phyloP scores from a whole-genome alignment of 2,797 vertebrate genomes.

The Chelmon rostratus region DNA sequence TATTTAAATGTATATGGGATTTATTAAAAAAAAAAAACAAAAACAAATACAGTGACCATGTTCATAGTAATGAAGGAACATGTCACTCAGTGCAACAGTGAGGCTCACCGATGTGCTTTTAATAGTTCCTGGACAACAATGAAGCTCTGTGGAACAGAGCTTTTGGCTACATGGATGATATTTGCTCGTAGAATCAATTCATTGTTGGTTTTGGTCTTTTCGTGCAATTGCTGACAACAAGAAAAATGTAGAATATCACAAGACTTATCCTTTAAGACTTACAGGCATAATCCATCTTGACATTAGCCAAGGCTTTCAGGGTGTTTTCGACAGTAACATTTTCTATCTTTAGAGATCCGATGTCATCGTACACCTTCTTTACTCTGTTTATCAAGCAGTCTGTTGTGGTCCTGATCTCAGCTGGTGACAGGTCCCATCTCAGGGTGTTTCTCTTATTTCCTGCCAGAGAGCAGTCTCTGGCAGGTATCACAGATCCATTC shows the following conservation, averaged over 20 bases:
- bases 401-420: slow-evolving; percentile 87
- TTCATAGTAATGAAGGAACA: neutral
- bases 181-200: neutral
- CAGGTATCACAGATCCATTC: slow-evolving; percentile 67
- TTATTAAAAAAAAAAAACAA: neutral
- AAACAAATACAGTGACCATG: neutral
- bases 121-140: neutral
- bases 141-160: neutral
- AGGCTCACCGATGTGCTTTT: too few relatives aligned
- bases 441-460: slow-evolving; percentile 78
- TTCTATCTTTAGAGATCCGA: slow-evolving; percentile 85
- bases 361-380: slow-evolving; percentile 87
- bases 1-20: neutral
- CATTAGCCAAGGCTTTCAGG: slow-evolving; percentile 87
- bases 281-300: slow-evolving; percentile 93
- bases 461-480: slow-evolving; percentile 75
- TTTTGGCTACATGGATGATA: neutral
- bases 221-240: neutral
- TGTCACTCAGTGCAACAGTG: neutral
- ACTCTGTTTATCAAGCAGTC: slow-evolving; percentile 89
- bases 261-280: slow-evolving; percentile 43
- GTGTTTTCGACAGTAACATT: slow-evolving; percentile 92
- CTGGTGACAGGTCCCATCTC: slow-evolving; percentile 93
- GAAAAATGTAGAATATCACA: neutral
- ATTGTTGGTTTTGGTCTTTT: neutral